Conservation (phyloP, 2,113 vertebrate species). For the Pseudonaja textilis region DNA sequence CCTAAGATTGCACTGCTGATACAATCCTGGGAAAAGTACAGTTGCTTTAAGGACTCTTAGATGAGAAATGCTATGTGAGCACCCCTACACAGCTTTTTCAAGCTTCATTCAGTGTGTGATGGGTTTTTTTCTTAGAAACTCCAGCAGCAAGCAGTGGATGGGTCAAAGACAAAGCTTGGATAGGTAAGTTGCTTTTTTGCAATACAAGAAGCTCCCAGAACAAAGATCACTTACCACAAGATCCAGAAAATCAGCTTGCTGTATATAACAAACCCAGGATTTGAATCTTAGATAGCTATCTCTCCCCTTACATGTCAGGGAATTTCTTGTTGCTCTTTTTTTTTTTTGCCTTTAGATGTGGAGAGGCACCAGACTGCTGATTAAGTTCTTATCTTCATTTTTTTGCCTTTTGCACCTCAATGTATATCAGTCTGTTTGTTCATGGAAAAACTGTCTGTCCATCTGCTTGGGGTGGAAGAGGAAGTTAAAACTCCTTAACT, state of each 20-base stretch:
- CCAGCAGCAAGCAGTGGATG: not conserved
- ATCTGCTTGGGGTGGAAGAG: not conserved
- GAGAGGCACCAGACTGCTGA: not conserved
- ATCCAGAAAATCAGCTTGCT: not conserved
- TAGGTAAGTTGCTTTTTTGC: not conserved
- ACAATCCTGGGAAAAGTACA: not conserved
- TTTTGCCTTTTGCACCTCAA: not conserved
- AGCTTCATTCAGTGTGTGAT: not conserved
- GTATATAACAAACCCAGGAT: not conserved
- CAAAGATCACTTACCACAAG: not conserved
- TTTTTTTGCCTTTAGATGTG: not conserved
- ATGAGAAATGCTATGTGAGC: not conserved
- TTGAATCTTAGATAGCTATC: not conserved
- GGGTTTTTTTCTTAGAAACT: not conserved
- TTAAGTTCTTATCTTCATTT: not conserved
- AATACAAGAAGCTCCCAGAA: not conserved
- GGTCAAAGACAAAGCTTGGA: not conserved
- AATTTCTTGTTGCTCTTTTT: not conserved
- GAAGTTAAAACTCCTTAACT: not conserved
- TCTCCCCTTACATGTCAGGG: not conserved
- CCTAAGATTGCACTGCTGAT: not conserved
- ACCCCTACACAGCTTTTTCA: not conserved
- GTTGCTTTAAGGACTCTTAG: not conserved
- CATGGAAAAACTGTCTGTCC: not conserved
- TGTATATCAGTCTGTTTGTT: not conserved